These are phyloP conservation scores for Lonchura striata DNA, from an alignment of 2,113 vertebrate genomes.

Conservation along the genomic window DNA sequence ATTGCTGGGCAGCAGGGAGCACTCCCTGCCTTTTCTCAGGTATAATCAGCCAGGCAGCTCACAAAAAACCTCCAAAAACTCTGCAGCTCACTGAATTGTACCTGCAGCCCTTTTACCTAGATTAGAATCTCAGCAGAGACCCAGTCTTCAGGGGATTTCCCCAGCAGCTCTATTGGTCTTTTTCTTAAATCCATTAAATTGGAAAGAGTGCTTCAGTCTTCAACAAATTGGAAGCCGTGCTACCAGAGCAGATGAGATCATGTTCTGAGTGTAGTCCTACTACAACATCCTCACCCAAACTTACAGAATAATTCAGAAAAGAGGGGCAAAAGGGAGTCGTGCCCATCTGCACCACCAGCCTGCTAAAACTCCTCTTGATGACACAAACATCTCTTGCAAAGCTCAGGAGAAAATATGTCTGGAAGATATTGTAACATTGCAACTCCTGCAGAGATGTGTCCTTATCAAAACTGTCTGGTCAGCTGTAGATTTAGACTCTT, in stretches of 20 bases:
- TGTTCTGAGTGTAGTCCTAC: background rate
- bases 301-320: background rate
- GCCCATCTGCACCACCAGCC: background rate
- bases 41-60: background rate
- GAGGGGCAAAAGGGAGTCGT: background rate
- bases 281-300: background rate
- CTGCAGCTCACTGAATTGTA: background rate
- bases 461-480: background rate
- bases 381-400: background rate
- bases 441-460: background rate
- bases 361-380: background rate
- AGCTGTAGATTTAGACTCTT: background rate
- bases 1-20: background rate
- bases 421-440: background rate
- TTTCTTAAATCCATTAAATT: background rate
- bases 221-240: background rate
- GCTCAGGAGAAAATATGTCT: background rate
- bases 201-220: background rate
- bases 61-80: background rate
- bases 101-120: background rate
- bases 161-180: background rate
- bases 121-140: background rate
- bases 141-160: background rate
- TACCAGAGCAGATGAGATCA: background rate
- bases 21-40: background rate